A percentile compares a stretch with the other conserved stretches of the same genome.
These are phyloP conservation scores for Gymnorhina tibicen DNA, from an alignment of 2,113 vertebrate genomes.

Conservation along the genomic window DNA sequence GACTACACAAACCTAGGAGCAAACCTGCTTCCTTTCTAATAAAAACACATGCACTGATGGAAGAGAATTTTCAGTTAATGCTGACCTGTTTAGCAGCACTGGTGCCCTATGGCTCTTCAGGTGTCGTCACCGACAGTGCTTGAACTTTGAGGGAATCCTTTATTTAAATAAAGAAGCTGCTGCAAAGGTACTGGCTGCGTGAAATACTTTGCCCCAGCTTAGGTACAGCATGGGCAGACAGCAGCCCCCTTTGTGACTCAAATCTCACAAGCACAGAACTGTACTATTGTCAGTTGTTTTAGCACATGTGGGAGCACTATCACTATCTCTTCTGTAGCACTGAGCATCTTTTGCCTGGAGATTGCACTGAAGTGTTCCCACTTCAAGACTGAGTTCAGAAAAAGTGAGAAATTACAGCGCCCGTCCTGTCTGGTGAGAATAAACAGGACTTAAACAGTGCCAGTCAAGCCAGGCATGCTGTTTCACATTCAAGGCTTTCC, in stretches of 20 bases:
- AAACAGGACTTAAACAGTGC: background rate
- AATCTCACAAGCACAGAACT: background rate
- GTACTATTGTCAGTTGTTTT: background rate
- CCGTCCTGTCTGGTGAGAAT: background rate
- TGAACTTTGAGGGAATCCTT: background rate
- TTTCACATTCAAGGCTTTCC: background rate
- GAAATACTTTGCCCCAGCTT: background rate
- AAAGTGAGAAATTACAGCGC: background rate
- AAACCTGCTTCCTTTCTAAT: background rate
- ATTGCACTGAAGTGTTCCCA: background rate
- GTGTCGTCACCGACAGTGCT: background rate
- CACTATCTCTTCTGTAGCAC: background rate
- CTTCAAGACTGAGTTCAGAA: background rate
- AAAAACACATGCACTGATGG: background rate
- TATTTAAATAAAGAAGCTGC: background rate
- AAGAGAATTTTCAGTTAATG: background rate
- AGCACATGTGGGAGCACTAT: background rate
- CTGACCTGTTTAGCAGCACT: background rate
- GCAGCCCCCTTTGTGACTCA: background rate
- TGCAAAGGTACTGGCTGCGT: background rate
- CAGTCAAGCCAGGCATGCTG: background rate
- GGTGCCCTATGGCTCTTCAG: background rate
- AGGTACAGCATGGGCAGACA: background rate
- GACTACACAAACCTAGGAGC: background rate
- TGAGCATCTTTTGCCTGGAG: background rate